Evolutionary conservation across 2,797 vertebrate species (phyloP).

Genomic region (Eidolon dupreanum): DNA sequence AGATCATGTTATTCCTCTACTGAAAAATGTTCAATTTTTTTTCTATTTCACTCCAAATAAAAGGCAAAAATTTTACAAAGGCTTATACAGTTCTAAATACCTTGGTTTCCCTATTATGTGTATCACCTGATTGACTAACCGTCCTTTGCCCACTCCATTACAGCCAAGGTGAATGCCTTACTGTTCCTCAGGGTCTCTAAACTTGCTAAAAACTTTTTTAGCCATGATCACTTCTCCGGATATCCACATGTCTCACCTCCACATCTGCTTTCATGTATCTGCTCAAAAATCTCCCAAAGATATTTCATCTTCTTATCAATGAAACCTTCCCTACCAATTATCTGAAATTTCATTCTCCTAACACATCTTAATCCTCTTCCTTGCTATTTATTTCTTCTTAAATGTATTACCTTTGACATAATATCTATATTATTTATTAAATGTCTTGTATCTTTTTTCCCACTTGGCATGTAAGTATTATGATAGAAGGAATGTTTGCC

Average conservation of each 20-base stretch:
- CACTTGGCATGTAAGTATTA: neutral
- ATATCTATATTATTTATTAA: neutral
- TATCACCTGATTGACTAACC: neutral
- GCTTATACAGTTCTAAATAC: neutral
- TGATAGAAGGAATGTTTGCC: neutral
- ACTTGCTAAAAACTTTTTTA: neutral
- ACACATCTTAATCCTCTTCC: neutral
- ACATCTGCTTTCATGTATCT: neutral
- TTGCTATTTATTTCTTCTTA: neutral
- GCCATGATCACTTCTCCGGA: neutral
- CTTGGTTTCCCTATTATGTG: neutral
- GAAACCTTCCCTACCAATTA: neutral
- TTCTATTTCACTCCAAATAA: neutral
- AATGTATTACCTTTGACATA: neutral
- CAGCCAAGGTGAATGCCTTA: neutral
- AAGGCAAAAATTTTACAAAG: neutral
- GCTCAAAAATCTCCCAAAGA: neutral
- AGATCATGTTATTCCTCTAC: neutral
- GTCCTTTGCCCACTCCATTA: neutral
- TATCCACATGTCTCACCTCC: neutral
- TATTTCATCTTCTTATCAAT: too few relatives aligned
- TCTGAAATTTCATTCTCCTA: neutral
- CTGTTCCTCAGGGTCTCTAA: neutral
- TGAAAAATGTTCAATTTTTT: neutral
- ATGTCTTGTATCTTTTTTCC: neutral